Conservation (phyloP, 2,797 vertebrate species). For the Ciconia nigra region DNA sequence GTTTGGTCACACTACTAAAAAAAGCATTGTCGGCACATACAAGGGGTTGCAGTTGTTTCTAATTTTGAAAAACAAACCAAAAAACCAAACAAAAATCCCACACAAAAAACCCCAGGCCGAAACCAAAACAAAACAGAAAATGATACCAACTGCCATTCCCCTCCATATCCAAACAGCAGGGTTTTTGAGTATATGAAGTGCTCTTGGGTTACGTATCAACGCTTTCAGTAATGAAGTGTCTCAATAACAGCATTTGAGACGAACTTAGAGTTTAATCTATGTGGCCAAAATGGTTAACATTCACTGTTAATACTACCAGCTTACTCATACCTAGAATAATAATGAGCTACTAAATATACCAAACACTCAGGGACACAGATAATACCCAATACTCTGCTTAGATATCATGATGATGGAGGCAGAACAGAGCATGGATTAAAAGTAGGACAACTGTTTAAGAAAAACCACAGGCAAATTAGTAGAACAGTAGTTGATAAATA, state of each 20-base stretch:
- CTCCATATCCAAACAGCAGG: not conserved
- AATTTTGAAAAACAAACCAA: not conserved
- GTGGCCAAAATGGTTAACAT: slow-evolving; percentile 5
- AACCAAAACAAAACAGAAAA: not conserved
- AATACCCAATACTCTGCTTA: slow-evolving; percentile 42
- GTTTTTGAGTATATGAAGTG: not conserved
- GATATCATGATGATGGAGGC: not conserved
- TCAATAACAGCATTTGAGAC: not conserved
- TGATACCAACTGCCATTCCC: not conserved
- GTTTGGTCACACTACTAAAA: not conserved
- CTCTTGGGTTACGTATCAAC: not conserved
- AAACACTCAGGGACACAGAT: slow-evolving; percentile 37
- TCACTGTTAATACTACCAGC: slow-evolving; percentile 25
- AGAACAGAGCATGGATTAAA: slow-evolving; percentile 11
- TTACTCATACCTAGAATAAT: slow-evolving; percentile 34
- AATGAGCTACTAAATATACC: slow-evolving; percentile 61
- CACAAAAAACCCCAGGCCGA: not conserved
- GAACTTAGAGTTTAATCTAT: not conserved
- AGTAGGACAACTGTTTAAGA: slow-evolving; percentile 39
- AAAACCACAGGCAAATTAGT: not conserved
- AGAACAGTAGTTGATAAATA: not conserved
- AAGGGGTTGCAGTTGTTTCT: not conserved
- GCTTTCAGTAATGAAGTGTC: not conserved
- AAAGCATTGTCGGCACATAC: not conserved
- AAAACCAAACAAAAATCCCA: not conserved